A percentile compares a stretch with the other conserved stretches of the same genome.
Evolutionary conservation across 2,113 vertebrate genomes (phyloP).

Genomic region (Phocoena sinus): DNA sequence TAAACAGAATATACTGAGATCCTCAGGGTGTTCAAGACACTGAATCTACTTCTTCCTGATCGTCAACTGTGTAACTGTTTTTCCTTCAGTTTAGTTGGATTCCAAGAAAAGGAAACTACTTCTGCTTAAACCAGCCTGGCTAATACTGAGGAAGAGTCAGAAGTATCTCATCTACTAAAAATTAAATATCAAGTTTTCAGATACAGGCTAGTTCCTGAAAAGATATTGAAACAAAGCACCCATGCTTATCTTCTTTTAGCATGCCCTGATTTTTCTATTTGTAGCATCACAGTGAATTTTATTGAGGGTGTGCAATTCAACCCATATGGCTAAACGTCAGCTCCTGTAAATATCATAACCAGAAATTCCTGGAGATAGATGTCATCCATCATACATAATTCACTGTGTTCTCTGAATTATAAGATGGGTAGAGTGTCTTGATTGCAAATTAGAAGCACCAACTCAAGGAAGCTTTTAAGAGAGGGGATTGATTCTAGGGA

Average conservation of each 20-base stretch:
- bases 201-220: neutral
- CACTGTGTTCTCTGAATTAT: constrained; percentile 34
- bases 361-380: constrained; percentile 43
- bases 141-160: neutral
- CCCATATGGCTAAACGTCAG: constrained; percentile 40
- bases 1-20: neutral
- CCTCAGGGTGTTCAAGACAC: neutral
- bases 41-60: neutral
- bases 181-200: neutral
- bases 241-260: neutral
- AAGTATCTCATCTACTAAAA: neutral
- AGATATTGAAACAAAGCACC: neutral
- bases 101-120: constrained; percentile 1
- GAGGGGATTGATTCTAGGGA: neutral
- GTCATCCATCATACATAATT: neutral
- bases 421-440: neutral
- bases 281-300: constrained; percentile 20
- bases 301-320: constrained; percentile 13
- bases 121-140: neutral
- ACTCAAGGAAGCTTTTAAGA: neutral
- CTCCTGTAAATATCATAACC: constrained; percentile 27
- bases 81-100: neutral
- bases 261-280: constrained; percentile 41
- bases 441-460: neutral
- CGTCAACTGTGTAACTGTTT: neutral